Percentiles rank a stretch among this genome's conserved stretches.
phyloP scores from a whole-genome alignment of 2,797 vertebrate genomes.

The Anomalospiza imberbis region DNA sequence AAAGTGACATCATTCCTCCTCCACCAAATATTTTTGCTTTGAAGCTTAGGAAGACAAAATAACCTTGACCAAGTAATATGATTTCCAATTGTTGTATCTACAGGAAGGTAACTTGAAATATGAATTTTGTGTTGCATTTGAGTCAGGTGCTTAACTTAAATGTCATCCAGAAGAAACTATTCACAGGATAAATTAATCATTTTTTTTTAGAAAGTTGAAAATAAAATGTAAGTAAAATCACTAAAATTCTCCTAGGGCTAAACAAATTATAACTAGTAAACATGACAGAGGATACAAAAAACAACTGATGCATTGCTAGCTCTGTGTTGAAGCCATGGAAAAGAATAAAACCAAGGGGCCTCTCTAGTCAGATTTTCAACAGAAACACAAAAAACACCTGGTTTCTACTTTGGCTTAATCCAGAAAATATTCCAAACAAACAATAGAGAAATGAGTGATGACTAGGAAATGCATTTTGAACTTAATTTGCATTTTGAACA shows the following conservation, averaged over 20 bases:
- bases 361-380: background rate
- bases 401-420: background rate
- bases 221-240: background rate
- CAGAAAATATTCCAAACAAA: background rate
- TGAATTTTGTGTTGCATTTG: background rate
- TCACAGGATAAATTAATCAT: background rate
- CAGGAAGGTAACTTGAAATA: background rate
- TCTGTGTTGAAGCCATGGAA: background rate
- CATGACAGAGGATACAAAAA: background rate
- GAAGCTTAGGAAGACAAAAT: background rate
- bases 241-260: background rate
- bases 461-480: background rate
- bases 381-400: background rate
- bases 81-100: background rate
- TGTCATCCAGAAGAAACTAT: background rate
- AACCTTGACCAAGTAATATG: background rate
- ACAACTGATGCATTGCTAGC: background rate
- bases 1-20: constrained; percentile 49
- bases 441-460: background rate
- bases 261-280: background rate
- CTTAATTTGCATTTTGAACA: background rate
- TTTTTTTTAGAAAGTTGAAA: background rate
- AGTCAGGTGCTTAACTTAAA: constrained; percentile 2
- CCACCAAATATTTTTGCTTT: constrained; percentile 49
- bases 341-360: background rate